Conservation (phyloP, 2,888 invertebrate genomes). For the Pachymerium ferrugineum region DNA sequence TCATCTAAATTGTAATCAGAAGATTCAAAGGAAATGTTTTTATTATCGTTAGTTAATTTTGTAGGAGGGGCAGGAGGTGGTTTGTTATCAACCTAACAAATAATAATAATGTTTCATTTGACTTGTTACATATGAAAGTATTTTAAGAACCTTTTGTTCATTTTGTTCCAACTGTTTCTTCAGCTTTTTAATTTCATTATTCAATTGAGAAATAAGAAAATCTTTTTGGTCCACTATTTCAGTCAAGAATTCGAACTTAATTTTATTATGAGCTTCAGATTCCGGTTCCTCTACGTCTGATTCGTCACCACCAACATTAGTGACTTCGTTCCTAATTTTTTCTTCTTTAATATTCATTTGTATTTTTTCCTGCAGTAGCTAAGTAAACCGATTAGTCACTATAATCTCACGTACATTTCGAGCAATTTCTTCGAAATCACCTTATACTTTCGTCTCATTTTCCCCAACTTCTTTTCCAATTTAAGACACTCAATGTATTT, state of each 20-base stretch:
- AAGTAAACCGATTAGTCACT: too few relatives aligned
- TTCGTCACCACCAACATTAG: neutral
- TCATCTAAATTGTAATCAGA: neutral
- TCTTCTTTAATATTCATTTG: neutral
- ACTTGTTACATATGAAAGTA: neutral
- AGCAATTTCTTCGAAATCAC: too few relatives aligned
- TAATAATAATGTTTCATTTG: neutral
- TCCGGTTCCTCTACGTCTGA: neutral
- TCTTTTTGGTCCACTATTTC: neutral
- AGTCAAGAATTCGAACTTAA: neutral
- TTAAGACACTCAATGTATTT: constrained; percentile 28
- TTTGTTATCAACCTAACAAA: neutral
- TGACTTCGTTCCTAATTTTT: neutral
- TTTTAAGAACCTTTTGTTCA: neutral
- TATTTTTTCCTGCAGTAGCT: neutral
- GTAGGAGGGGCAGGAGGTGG: neutral
- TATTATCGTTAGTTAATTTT: neutral
- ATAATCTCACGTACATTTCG: too few relatives aligned
- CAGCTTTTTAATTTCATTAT: neutral
- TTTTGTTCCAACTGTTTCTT: neutral
- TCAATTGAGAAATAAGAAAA: neutral
- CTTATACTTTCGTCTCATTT: neutral
- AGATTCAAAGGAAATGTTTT: neutral
- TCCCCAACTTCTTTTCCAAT: constrained; percentile 17
- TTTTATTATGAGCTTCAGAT: neutral